A percentile compares a stretch with the other conserved stretches of the same genome.
These are phyloP conservation scores for Donacobius atricapilla DNA, from an alignment of 2,113 vertebrate genomes.

Conservation along the genomic window DNA sequence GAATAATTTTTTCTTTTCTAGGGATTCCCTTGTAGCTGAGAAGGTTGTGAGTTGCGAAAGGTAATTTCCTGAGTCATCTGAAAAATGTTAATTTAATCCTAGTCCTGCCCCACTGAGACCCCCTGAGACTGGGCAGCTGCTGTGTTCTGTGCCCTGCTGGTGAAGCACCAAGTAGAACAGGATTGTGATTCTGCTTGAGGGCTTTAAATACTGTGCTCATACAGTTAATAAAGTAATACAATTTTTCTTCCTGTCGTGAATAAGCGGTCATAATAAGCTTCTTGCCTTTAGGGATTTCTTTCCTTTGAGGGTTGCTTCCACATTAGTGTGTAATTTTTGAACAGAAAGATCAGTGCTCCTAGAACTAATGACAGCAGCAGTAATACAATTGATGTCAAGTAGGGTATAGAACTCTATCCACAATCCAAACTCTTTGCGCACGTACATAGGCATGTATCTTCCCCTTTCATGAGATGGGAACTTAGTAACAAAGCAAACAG, in stretches of 20 bases:
- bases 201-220: not conserved
- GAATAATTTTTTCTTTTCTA: not conserved
- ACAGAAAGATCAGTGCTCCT: not conserved
- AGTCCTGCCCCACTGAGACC: not conserved
- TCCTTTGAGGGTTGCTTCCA: not conserved
- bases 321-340: not conserved
- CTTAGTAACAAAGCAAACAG: not conserved
- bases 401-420: not conserved
- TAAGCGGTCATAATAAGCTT: not conserved
- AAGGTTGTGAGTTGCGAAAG: not conserved
- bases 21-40: not conserved
- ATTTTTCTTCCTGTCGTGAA: not conserved
- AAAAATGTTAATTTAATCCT: not conserved
- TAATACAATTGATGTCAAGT: not conserved
- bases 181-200: not conserved
- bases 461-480: not conserved
- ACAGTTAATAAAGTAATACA: not conserved
- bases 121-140: not conserved
- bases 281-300: not conserved
- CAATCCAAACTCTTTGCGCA: not conserved
- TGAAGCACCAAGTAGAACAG: not conserved
- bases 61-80: not conserved
- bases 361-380: not conserved
- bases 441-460: fast-evolving
- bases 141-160: not conserved